A percentile compares a stretch with the other conserved stretches of the same genome.
Conservation (phyloP, 2,113 vertebrate species). For the Fregata magnificens region DNA sequence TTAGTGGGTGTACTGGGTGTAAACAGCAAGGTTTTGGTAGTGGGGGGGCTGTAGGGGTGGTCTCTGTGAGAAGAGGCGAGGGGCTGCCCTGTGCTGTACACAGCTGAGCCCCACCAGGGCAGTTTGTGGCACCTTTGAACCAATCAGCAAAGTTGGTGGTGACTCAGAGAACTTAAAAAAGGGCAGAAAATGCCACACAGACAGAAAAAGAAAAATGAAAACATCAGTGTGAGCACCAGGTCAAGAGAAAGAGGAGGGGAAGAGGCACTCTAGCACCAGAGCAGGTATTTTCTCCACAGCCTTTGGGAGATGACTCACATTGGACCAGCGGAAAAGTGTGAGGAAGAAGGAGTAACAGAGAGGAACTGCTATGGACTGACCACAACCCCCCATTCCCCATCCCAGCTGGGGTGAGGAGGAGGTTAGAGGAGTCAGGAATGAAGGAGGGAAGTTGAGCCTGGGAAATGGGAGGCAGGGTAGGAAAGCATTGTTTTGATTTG, state of each 20-base stretch:
- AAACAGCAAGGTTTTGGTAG: background rate
- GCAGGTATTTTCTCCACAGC: rapidly evolving
- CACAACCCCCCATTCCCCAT: background rate
- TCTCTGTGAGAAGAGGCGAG: background rate
- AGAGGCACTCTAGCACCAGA: background rate
- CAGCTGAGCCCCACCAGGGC: background rate
- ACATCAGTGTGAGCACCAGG: background rate
- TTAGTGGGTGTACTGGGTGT: too few species aligned
- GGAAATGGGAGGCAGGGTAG: background rate
- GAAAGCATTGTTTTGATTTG: background rate
- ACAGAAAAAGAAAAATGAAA: background rate
- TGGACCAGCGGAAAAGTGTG: background rate
- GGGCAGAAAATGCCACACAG: rapidly evolving
- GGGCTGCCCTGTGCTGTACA: background rate
- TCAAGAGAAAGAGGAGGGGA: background rate
- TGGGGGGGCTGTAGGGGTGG: background rate
- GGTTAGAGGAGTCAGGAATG: rapidly evolving
- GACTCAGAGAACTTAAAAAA: background rate
- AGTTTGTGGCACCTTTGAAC: background rate
- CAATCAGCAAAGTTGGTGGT: too few species aligned
- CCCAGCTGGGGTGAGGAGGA: background rate
- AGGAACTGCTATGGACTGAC: background rate
- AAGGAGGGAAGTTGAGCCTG: background rate
- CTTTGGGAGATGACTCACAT: rapidly evolving
- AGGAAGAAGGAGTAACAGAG: background rate